Evolutionary conservation across 2,797 vertebrate species (phyloP).

Genomic region (Leucoraja ocellata): DNA sequence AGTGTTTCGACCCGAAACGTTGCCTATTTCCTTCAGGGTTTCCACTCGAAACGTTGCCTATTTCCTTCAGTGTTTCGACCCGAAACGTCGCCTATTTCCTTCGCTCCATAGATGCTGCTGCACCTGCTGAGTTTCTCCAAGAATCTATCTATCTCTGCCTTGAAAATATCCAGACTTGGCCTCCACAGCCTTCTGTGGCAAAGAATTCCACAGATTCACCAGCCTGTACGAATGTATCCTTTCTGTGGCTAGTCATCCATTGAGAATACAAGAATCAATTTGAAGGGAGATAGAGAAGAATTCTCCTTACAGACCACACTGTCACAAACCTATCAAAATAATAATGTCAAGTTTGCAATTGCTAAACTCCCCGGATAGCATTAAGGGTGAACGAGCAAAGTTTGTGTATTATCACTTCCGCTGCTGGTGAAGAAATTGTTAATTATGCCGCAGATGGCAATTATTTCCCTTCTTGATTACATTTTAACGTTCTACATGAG

Average conservation of each 20-base stretch:
- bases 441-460: conserved; percentile 6
- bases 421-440: neutral
- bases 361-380: neutral
- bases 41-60: too few species aligned
- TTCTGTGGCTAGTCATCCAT: neutral
- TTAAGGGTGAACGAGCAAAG: neutral
- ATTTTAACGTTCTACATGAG: conserved; percentile 33
- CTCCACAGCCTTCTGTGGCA: too few species aligned
- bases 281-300: neutral
- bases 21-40: too few species aligned
- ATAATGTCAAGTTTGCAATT: too few species aligned
- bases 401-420: neutral
- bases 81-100: too few species aligned
- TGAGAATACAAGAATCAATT: neutral
- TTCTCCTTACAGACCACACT: neutral
- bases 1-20: too few species aligned
- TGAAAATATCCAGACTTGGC: too few species aligned
- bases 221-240: neutral
- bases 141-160: too few species aligned
- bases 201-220: too few species aligned
- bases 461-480: neutral
- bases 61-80: too few species aligned
- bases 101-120: too few species aligned
- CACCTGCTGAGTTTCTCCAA: too few species aligned
- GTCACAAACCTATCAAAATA: neutral